phyloP scores from a whole-genome alignment of 2,888 invertebrate species.

The Hyppa rectilinea region DNA sequence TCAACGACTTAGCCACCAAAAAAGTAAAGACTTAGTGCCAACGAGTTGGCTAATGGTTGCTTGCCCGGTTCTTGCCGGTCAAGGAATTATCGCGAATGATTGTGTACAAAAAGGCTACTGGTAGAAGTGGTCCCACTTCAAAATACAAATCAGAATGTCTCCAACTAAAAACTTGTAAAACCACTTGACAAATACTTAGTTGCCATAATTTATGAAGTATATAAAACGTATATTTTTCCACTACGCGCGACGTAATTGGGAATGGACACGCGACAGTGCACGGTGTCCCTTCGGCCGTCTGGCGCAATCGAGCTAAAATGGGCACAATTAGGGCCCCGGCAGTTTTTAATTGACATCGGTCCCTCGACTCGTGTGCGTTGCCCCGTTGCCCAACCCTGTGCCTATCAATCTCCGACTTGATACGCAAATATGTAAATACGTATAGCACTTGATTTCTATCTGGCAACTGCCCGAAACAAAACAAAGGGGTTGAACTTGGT shows the following conservation, averaged over 20 bases:
- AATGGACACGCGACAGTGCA: conserved; percentile 69
- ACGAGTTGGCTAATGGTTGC: too few relatives aligned
- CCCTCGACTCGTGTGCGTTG: conserved; percentile 67
- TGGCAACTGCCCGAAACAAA: conserved; percentile 5
- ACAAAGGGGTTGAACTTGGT: conserved; percentile 8
- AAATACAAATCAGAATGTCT: conserved; percentile 12
- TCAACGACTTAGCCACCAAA: neutral
- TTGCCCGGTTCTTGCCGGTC: too few relatives aligned
- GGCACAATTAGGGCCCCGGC: conserved; percentile 83
- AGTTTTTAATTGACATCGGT: conserved; percentile 85
- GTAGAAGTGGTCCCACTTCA: conserved; percentile 1
- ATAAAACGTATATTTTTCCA: conserved; percentile 46
- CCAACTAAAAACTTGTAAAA: conserved; percentile 32
- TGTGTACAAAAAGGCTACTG: neutral
- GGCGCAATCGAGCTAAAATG: conserved; percentile 83
- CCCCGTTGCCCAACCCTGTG: conserved; percentile 60
- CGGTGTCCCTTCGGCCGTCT: conserved; percentile 67
- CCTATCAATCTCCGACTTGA: conserved; percentile 68
- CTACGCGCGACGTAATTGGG: conserved; percentile 60
- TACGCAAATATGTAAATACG: conserved; percentile 41
- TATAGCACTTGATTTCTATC: conserved; percentile 26
- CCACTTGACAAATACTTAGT: conserved; percentile 43
- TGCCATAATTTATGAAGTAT: conserved; percentile 31
- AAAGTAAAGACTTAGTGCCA: neutral
- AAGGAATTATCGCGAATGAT: conserved; percentile 1